phyloP scores from a whole-genome alignment of 2,797 vertebrate species.

The Pipistrellus nathusii region DNA sequence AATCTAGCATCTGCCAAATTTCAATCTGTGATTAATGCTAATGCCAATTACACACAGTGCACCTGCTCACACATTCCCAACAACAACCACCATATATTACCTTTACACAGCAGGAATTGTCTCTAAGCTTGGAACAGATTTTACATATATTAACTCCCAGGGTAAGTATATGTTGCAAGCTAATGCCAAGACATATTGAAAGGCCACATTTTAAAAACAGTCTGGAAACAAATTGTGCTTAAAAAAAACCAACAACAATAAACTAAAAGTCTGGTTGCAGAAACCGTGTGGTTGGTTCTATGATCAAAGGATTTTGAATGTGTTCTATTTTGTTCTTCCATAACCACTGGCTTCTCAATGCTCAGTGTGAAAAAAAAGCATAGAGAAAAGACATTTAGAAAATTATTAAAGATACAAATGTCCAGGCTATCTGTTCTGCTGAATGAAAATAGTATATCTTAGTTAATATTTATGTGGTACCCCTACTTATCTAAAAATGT shows the following conservation, averaged over 20 bases:
- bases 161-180: slow-evolving; percentile 52
- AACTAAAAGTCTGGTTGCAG: not conserved
- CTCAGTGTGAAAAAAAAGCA: not conserved
- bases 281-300: not conserved
- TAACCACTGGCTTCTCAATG: not conserved
- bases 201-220: slow-evolving; percentile 49
- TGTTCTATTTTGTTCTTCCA: not conserved
- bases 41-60: not conserved
- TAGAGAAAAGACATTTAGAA: not conserved
- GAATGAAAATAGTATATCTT: slow-evolving; percentile 8
- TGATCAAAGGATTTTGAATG: not conserved
- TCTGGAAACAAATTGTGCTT: not conserved
- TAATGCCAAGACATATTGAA: slow-evolving; percentile 64
- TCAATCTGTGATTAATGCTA: slow-evolving; percentile 68
- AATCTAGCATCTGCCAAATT: slow-evolving; percentile 67
- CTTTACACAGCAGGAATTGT: slow-evolving; percentile 70
- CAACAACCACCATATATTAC: slow-evolving; percentile 22
- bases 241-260: not conserved
- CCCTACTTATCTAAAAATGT: not conserved
- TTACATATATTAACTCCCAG: slow-evolving; percentile 66
- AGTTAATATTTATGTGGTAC: slow-evolving; percentile 10
- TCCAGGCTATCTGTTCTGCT: not conserved
- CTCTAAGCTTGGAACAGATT: slow-evolving; percentile 74
- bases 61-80: slow-evolving; percentile 63
- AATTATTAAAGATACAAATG: not conserved